These are phyloP conservation scores for Aurelia coerulea DNA, from an alignment of 30 jellyfish, hydroid and myxozoan species.

Conservation along the genomic window DNA sequence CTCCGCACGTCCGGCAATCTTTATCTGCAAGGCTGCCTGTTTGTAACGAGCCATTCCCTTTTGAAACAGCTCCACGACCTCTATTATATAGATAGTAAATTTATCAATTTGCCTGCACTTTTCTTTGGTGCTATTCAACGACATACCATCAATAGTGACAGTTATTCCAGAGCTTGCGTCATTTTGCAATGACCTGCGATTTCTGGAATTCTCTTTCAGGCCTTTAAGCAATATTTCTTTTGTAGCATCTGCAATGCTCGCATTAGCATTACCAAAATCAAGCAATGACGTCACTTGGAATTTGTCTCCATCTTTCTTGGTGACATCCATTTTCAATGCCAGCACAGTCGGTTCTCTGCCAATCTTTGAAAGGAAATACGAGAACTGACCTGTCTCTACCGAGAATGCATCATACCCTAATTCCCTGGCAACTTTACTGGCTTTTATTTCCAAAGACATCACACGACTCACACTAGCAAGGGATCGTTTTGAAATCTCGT, in stretches of 20 bases:
- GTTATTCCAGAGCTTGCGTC: neutral
- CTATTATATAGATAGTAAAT: constrained; percentile 11
- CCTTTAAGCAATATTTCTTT: constrained; percentile 4
- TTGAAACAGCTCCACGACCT: constrained; percentile 1
- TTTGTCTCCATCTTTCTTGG: constrained; percentile 8
- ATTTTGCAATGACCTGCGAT: constrained; percentile 31
- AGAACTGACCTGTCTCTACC: constrained; percentile 22
- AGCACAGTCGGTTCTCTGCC: constrained; percentile 25
- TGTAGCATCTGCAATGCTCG: constrained; percentile 37
- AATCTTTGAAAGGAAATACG: constrained; percentile 13
- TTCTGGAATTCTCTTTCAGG: constrained; percentile 10
- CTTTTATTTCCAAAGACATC: constrained; percentile 38
- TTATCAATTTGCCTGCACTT: constrained; percentile 26
- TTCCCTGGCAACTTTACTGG: neutral
- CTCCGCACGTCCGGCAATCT: constrained; percentile 13
- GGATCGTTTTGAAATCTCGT: constrained; percentile 2
- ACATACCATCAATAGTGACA: constrained; percentile 18
- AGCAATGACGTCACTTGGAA: constrained; percentile 2
- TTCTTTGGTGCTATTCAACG: constrained; percentile 13
- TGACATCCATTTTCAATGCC: constrained; percentile 34
- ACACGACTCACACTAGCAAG: constrained; percentile 31
- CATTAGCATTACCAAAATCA: constrained; percentile 26
- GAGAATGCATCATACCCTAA: constrained; percentile 11
- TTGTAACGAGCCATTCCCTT: constrained; percentile 15
- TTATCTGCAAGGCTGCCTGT: neutral